Base-by-base conservation (phyloP, 2,888 invertebrate species). In the Baccha elongata region DNA sequence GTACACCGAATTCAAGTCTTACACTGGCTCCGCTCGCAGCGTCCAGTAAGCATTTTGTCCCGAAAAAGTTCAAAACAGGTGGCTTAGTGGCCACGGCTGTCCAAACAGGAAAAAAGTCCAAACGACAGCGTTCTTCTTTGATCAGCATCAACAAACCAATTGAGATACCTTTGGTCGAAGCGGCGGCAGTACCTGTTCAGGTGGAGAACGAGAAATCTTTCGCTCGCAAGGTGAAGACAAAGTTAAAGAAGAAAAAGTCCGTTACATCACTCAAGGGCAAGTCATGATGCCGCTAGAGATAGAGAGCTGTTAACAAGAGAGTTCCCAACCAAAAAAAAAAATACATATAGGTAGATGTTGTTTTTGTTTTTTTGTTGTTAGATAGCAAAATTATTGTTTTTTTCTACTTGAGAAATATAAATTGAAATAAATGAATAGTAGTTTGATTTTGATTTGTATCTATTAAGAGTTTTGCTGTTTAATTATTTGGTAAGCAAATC, bases 61-160 rank as follows among this genome's bases (percentile, higher is more conserved):
- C 67, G 10, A 86, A 83, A 72, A 92, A 92, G 80, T 94, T 94
- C 86, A 92, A 93, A 86, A 93, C 93, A 85, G 91, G 93, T 74
- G 93, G 93, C 17, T 91, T 93, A 80, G 93, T 94, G 0, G 92
- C 93, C 26, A 92, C 93, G 10, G 93, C 93, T 1, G 72, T 79
- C 11, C 85, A 79, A 46, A 62, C 78, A 3, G 46, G 21, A 15
- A 87, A 88, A 5, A 89, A 89, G 21, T 85, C 86, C 19, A 85
- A 64, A 44, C 74, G 74, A 0, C 60, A 65, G 64, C 11, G 83
- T 21, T 23, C 86, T 64, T 44, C 74, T 11, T 19, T 73, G 13
- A 8, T 50, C 55, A 68, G 42, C 71, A 17, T 64, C 4, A 42
- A 23, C 29, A 76, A 67, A 32, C 65, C 71, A 19, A 32, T 48